phyloP scores from a whole-genome alignment of 1,140 invertebrate species.

The Cataglyphis hispanica region DNA sequence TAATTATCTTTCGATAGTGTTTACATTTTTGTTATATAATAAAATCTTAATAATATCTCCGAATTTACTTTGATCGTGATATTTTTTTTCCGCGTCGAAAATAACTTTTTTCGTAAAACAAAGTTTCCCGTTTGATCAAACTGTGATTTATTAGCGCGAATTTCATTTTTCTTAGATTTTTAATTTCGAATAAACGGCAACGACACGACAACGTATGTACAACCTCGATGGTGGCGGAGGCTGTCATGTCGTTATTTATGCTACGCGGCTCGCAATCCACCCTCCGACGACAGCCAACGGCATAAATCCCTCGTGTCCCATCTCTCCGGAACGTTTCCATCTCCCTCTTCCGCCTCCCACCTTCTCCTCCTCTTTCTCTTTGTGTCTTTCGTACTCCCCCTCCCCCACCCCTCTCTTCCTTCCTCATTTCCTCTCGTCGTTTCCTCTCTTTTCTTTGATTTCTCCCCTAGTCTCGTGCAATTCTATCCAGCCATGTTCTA shows the following conservation, averaged over 20 bases:
- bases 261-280: conserved; percentile 71
- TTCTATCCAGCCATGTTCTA: conserved; percentile 51
- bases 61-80: neutral
- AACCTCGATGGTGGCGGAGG: conserved; percentile 50
- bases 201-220: neutral
- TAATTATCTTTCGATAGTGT: conserved; percentile 28
- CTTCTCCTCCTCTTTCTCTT: conserved; percentile 38
- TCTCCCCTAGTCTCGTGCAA: conserved; percentile 37
- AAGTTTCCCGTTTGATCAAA: conserved; percentile 22
- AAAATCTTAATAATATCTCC: too few relatives aligned
- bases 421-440: conserved; percentile 25
- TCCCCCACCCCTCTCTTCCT: neutral
- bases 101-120: neutral
- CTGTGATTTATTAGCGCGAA: conserved; percentile 37
- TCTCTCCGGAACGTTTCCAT: conserved; percentile 52
- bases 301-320: conserved; percentile 69
- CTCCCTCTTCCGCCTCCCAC: conserved; percentile 2
- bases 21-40: neutral
- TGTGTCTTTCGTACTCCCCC: conserved; percentile 30
- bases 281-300: conserved; percentile 73
- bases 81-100: neutral
- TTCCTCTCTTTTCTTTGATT: conserved; percentile 54
- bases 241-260: conserved; percentile 76
- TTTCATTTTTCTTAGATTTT: conserved; percentile 48
- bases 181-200: conserved; percentile 52